Evolutionary conservation across 2,888 invertebrate genomes (phyloP).

Genomic region (Gymnocheta viridis): DNA sequence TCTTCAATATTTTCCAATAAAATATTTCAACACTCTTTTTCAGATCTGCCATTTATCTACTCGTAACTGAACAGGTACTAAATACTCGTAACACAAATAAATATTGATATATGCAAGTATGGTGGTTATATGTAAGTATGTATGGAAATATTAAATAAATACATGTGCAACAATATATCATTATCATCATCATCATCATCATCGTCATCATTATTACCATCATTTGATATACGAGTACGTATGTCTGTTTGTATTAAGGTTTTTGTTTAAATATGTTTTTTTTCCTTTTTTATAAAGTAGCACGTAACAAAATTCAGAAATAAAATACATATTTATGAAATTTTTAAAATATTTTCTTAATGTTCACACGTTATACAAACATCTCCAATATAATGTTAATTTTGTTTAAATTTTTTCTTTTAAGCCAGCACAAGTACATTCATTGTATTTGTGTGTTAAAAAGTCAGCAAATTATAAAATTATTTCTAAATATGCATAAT

Average conservation of each 20-base stretch:
- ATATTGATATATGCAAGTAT: conserved; percentile 5
- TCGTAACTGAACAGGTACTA: neutral
- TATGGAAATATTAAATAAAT: neutral
- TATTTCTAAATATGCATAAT: neutral
- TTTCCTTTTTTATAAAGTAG: conserved; percentile 33
- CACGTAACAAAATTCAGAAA: conserved; percentile 29
- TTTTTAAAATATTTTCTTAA: conserved; percentile 10
- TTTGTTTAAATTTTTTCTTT: neutral
- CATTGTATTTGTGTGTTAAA: conserved; percentile 1
- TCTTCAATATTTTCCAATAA: no score
- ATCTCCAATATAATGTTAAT: conserved; percentile 13
- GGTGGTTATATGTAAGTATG: no score
- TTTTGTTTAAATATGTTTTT: conserved; percentile 11
- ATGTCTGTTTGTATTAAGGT: conserved; percentile 14
- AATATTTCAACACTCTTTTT: neutral
- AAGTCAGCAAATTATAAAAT: neutral
- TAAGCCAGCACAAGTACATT: neutral
- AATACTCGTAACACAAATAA: neutral
- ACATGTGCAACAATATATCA: neutral
- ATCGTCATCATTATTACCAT: neutral
- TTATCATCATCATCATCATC: neutral
- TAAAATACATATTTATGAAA: neutral
- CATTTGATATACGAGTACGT: conserved; percentile 11
- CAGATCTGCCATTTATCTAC: neutral
- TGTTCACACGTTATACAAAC: conserved; percentile 56